Percentiles rank a stretch among this genome's conserved stretches.
phyloP scores from a whole-genome alignment of 2,113 vertebrate genomes.

The Elgaria multicarinata region DNA sequence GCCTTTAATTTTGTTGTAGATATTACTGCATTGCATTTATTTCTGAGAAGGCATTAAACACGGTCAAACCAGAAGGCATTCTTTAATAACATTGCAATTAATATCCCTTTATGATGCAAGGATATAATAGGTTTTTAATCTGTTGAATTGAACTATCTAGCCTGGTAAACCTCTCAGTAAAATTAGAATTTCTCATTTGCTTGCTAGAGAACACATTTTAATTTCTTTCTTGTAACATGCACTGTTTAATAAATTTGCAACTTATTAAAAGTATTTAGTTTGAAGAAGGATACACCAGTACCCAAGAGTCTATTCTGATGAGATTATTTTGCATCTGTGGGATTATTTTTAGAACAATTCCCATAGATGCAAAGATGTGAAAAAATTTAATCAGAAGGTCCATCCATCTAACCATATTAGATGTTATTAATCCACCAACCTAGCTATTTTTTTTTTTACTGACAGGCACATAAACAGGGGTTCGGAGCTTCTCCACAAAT shows the following conservation, averaged over 20 bases:
- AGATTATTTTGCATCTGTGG: neutral
- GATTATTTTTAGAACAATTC: neutral
- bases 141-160: constrained; percentile 64
- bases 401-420: neutral
- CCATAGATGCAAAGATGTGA: neutral
- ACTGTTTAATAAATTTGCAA: constrained; percentile 6
- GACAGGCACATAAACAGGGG: too few species aligned
- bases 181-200: constrained; percentile 54
- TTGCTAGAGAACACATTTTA: constrained; percentile 38
- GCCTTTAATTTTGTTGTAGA: constrained; percentile 60
- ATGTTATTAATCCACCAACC: neutral
- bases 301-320: neutral
- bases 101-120: constrained; percentile 46
- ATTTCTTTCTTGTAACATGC: constrained; percentile 39
- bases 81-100: constrained; percentile 63
- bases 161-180: constrained; percentile 45
- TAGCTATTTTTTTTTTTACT: too few species aligned
- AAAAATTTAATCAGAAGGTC: neutral
- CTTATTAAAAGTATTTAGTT: neutral
- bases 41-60: constrained; percentile 52
- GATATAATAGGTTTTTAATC: constrained; percentile 68
- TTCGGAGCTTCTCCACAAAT: too few species aligned
- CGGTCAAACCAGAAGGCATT: constrained; percentile 40
- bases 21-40: constrained; percentile 40
- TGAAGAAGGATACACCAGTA: neutral